Evolutionary conservation across 2,888 invertebrate species (phyloP), one percentile per base, ranked within the genome.

Genomic region (Metopia argyrocephala): DNA sequence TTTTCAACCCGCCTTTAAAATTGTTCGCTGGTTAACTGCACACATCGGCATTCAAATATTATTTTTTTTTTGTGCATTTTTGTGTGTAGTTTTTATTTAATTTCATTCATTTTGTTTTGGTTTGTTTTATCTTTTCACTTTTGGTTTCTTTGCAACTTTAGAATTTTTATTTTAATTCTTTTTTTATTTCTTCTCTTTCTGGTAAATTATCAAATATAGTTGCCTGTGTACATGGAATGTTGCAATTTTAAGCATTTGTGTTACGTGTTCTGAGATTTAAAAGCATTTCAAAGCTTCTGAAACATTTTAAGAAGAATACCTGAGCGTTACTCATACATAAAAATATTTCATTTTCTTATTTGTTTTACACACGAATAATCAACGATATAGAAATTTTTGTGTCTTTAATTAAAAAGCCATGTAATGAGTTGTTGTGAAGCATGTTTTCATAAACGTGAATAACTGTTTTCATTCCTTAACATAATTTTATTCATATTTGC

Each of bases 181-280:
- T 25, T n/a, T n/a, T 18, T 28, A 2, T 15, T 57, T 57, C 28
- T 20, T 57, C 6, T 2, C 1, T 1, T 28, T n/a, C 28, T 18
- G 54, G 6, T 38, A 31, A 31, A 31, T 12, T 12, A 31, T 31
- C 31, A 31, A 31, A 31, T 31, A 31, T 31, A 12, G 31, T 31
- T 31, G 9, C 23, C n/a, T 7, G 21, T 59, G 5, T 38, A 18
- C 9, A 5, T 23, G 31, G 50, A 20, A 38, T 54, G 69, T 71
- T 62, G 61, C 21, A 31, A 50, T 46, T 62, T 62, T 9, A 62
- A 1, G 18, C 25, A 61, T 52, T 38, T 66, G n/a, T 18, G 65
- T 38, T 45, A 68, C 38, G 61, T 75, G 59, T 62, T 68, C 38
- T 21, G n/a, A 62, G n/a, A 68, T 61, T 27, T 61, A 45, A 62